Evolutionary conservation across 2,797 vertebrate genomes (phyloP), one percentile per base, ranked within the genome.

Genomic region (Propithecus perrieri): DNA sequence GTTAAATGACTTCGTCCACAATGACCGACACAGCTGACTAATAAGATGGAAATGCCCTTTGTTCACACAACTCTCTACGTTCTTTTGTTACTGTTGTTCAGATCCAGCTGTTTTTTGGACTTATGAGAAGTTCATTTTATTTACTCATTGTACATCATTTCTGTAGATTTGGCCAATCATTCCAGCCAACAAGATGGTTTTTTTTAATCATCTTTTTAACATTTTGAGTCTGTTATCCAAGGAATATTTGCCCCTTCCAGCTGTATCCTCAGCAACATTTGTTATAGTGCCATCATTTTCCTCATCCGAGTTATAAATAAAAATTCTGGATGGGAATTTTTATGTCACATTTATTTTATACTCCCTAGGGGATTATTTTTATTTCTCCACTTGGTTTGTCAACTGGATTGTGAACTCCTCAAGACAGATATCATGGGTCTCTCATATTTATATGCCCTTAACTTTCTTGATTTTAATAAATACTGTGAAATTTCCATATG

Each of bases 251-350:
- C 22, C 22, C 46, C 30, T 97, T 90, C 76, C 89, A 95, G 53
- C 22, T 93, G n/a, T 20, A 53, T 81, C 71, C 76, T 76, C 67
- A 91, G 57, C 33, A 83, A 28, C 38, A 89, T 86, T 95, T 95
- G 89, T 96, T 93, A 90, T 38, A 24, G 0, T 55, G 26, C 33
- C n/a, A 57, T 90, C 35, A 88, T n/a, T 85, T 85, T 92, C 50
- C 61, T 89, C 30, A 86, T 85, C 48, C 30, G 57, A 93, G 87
- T 89, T 89, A 65, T 89, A 97, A 96, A 93, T 94, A 92, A 89
- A 3, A 75, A 5, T 90, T 96, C 59, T 96, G 55, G 87, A 74
- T 24, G 89, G 7, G 7, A 20, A 3, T 1, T 88, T 85, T 85
- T 75, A 57, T 20, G 30, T 94, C 38, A 50, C 26, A 79, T 94